phyloP scores from a whole-genome alignment of 2,113 vertebrate genomes.

The Psilopsiagon aurifrons region DNA sequence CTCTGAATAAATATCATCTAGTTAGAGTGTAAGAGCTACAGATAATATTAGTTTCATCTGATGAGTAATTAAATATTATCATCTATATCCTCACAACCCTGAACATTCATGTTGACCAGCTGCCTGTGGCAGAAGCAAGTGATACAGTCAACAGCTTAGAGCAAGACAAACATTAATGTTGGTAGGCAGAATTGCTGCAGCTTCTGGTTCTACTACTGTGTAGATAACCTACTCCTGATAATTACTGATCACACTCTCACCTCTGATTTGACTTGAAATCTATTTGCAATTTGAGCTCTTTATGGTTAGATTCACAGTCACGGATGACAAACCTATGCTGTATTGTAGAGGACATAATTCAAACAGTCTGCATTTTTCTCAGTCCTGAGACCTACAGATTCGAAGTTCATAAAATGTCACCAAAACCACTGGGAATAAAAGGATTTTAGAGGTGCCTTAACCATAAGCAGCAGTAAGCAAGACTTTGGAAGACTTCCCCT shows the following conservation, averaged over 20 bases:
- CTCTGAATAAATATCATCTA: background rate
- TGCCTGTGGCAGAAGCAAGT: background rate
- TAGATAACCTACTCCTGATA: background rate
- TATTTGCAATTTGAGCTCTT: background rate
- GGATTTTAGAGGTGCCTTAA: background rate
- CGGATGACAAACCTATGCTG: background rate
- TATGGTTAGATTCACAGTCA: background rate
- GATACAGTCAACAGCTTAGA: background rate
- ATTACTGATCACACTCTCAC: background rate
- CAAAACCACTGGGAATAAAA: background rate
- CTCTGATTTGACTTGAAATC: background rate
- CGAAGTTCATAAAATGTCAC: background rate
- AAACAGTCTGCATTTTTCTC: background rate
- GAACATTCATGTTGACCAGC: background rate
- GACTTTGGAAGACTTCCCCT: background rate
- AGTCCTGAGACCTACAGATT: background rate
- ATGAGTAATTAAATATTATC: background rate
- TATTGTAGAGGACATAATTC: background rate
- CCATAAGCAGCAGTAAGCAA: background rate
- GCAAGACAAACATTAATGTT: background rate
- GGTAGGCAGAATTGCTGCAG: background rate
- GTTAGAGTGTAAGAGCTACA: background rate
- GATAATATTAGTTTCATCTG: background rate
- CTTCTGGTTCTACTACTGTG: background rate
- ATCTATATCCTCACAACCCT: background rate